Evolutionary conservation across 2,797 vertebrate genomes (phyloP), one percentile per base, ranked within the genome.

Genomic region (Phaenicophaeus curvirostris): DNA sequence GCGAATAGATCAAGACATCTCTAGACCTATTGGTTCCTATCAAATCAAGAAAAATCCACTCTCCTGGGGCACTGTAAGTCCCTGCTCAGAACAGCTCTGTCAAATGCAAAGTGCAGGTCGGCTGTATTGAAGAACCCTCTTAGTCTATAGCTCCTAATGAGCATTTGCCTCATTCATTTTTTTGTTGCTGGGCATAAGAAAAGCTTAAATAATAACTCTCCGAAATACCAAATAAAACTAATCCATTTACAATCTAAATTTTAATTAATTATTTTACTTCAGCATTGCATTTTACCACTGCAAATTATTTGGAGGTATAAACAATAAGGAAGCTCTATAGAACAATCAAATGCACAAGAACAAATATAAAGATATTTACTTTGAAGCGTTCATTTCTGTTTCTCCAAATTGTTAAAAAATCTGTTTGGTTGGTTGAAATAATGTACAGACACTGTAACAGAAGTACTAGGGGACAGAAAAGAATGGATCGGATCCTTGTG

Each of bases 211-310:
- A 74, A 85, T 62, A 83, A 75, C 63, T 35, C 51, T 66, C 41
- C 46, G 41, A 63, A 81, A 89, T 65, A 94, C 51, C 65, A 85
- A 87, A 87, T n/a, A 33, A 91, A 88, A 35, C 11, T 27, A 72
- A 78, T 74, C 54, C 39, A 24, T 79, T 79, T 54, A 55, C 68
- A 76, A 46, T 46, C 24, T 44, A 14, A 69, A 86, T 30, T 94
- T 94, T 91, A 83, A 87, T 93, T 83, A 84, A 65, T 67, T 59
- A 17, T 55, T 82, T 69, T 80, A 84, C 79, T 93, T 91, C 85
- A 82, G 67, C 62, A 80, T 55, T 88, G 71, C 91, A 37, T 44
- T 85, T 90, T 76, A 85, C 72, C 15, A 6, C 50, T 73, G 80
- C 59, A 55, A 50, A 79, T 89, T 51, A 41, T 57, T 51, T 66